Conservation (phyloP, 2,797 vertebrate species). For the Sebastes iracundus region DNA sequence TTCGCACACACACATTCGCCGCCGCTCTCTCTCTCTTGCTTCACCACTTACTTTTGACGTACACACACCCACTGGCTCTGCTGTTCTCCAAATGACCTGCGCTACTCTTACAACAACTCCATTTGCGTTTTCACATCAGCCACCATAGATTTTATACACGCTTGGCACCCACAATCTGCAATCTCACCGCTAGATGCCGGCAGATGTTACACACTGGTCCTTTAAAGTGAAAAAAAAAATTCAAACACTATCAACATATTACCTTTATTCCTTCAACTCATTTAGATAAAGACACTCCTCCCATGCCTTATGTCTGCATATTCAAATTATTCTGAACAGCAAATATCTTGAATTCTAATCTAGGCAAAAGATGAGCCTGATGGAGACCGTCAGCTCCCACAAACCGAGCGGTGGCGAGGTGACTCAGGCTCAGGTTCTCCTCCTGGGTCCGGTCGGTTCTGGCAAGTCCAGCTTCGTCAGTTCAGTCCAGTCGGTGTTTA, state of each 20-base stretch:
- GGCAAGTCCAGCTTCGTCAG: conserved; percentile 85
- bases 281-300: not conserved
- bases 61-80: too few relatives aligned
- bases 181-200: too few relatives aligned
- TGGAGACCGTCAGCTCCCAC: conserved; percentile 67
- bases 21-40: too few relatives aligned
- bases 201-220: not conserved
- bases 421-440: conserved; percentile 70
- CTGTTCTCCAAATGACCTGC: too few relatives aligned
- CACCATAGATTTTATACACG: too few relatives aligned
- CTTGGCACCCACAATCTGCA: too few relatives aligned
- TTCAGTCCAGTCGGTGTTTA: conserved; percentile 80
- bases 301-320: not conserved
- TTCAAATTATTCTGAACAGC: not conserved
- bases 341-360: not conserved
- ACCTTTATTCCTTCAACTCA: not conserved
- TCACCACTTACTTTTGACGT: accelerated
- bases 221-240: not conserved
- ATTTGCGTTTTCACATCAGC: accelerated
- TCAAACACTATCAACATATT: not conserved
- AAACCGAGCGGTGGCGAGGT: conserved; percentile 40
- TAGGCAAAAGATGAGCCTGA: conserved; percentile 64
- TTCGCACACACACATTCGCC: accelerated
- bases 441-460: conserved; percentile 75
- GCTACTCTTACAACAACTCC: too few relatives aligned